Conservation (phyloP, 2,888 invertebrate species). For the Volucella inanis region DNA sequence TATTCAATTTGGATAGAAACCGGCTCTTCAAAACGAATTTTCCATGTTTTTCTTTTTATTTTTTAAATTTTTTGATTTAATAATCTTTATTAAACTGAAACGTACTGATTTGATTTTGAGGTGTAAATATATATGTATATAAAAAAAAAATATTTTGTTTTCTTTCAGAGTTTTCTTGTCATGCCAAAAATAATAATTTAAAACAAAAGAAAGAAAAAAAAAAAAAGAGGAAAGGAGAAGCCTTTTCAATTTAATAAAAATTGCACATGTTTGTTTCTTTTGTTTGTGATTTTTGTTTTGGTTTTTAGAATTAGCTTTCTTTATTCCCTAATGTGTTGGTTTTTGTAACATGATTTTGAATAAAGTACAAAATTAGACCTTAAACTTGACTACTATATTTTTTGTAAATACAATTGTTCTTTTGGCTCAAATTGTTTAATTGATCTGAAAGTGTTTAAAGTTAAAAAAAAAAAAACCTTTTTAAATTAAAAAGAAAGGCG, state of each 20-base stretch:
- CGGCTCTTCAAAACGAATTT: conserved; percentile 28
- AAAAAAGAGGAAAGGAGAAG: conserved; percentile 3
- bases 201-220: too few species aligned
- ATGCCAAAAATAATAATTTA: conserved; percentile 37
- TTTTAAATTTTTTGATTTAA: conserved; percentile 10
- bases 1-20: conserved; percentile 37
- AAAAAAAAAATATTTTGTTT: conserved; percentile 16
- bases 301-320: too few species aligned
- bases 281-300: conserved; percentile 6
- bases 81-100: conserved; percentile 64
- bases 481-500: conserved; percentile 1
- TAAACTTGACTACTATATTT: too few species aligned
- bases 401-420: too few species aligned
- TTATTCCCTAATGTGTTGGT: too few species aligned
- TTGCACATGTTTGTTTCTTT: conserved; percentile 41
- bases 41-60: conserved; percentile 13
- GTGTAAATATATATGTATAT: conserved; percentile 17
- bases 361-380: too few species aligned
- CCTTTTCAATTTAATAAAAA: conserved; percentile 70
- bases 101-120: conserved; percentile 2
- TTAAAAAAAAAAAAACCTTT: conserved; percentile 1
- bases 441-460: neutral
- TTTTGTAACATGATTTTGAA: too few species aligned
- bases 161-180: conserved; percentile 16
- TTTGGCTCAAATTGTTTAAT: conserved; percentile 2